Base-by-base conservation (phyloP, 92 coral and sea anemone genomes). In the Plumapathes pennacea region DNA sequence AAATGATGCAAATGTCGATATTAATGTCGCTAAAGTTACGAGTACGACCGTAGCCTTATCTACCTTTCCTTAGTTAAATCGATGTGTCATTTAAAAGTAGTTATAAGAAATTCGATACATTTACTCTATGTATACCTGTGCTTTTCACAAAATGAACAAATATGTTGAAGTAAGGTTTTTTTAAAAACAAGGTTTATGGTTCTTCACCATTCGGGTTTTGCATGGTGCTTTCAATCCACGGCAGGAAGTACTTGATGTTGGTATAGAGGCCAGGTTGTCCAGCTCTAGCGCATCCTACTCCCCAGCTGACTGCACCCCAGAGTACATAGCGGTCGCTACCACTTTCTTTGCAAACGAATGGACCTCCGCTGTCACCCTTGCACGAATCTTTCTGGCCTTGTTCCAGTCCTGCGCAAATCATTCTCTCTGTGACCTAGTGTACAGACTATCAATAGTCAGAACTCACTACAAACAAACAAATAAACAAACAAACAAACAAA, bases 291-390 rank as follows among this genome's bases (percentile, higher is more conserved):
- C 95, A 86, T 2, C 95, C 95, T 0, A 86, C 82, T 7, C 95
- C 95, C 89, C 89, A 86, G n/a, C 89, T 82, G 25, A 84, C 76
- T 7, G 82, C 77, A 30, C 95, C 95, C 15, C 52, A 60, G 2
- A 86, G 67, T 22, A 66, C 55, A 47, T 58, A 82, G 25, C 69
- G 55, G 4, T 49, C 18, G 27, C 18, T 21, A 11, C 77, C 85
- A 0, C 51, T 47, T 15, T 84, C 82, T 38, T 49, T 34, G 27
- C 95, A 86, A 46, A 86, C 95, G 15, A 86, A 82, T 2, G 95
- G 95, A 1, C 95, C 95, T 10, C 95, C 95, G 23, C 89, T 82
- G 60, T 86, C 95, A 0, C 95, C 95, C 71, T 82, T 83, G 40
- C 95, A 86, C 32, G 89, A 67, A 32, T 86, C 95, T 12, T 82